Base-by-base conservation (phyloP, 2,113 vertebrate genomes). In the Okapia johnstoni region DNA sequence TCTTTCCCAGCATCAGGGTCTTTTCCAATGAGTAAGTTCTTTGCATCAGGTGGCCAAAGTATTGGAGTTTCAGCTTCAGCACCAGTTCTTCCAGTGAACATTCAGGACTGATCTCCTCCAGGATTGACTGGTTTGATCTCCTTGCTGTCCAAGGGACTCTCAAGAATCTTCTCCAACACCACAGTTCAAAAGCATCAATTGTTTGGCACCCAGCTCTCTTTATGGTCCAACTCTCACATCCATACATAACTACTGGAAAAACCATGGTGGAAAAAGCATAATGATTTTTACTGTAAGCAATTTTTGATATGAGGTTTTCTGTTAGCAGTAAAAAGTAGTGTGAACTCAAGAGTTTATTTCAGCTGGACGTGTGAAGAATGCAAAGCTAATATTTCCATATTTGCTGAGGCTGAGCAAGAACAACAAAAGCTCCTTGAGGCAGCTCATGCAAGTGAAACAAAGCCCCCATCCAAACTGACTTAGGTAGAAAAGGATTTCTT, bases 281-380 rank as follows among this genome's bases (percentile, higher is more conserved):
- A 90, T 63, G 17, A 83, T 87, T 94, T 96, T 94, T 84, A 85
- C 83, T 86, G 9, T 73, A 57, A 89, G 76, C 58, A 58, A 2
- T 86, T 79, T 95, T 94, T 85, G 54, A 88, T 46, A 50, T 92
- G 93, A 79, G 33, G 28, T 26, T 97, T 88, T 77, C n/a, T 19
- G 21, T 76, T 87, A 97, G 54, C 25, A n/a, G 40, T 85, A 70
- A 88, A 92, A 90, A 90, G 25, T 43, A 85, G 26, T 28, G 3
- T 80, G 93, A 57, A 77, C 17, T 33, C 33, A 73, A 55, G 48
- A 76, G 50, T 92, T 36, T 46, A 36, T 93, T 95, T 76, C 25
- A 21, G 33, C 70, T 76, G 33, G 48, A 57, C 36, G 13, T 79
- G 12, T 50, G n/a, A 70, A 50, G 54, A 33, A 33, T 43, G 54